Base-by-base conservation (phyloP, 2,888 invertebrate species). In the Autographa gamma region DNA sequence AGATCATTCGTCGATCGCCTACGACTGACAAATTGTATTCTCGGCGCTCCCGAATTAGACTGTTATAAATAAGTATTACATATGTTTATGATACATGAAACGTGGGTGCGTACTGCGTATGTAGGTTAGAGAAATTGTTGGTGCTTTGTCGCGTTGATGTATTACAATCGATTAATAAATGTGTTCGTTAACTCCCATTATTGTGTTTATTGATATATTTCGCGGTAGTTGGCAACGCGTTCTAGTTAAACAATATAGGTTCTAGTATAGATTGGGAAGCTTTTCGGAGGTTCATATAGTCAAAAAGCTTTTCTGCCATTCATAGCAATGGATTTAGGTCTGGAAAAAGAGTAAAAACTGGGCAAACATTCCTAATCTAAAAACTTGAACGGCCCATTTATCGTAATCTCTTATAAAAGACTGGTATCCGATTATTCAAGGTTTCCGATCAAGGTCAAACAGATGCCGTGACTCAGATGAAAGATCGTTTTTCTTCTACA, bases 51-150 rank as follows among this genome's bases (percentile, higher is more conserved):
- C 32, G 38, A 48, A 54, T 63, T 69, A 74, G 64, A 68, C 31
- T 60, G n/a, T 63, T 77, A 65, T 56, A 41, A 76, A 68, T 78
- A 73, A 56, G 48, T 60, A 11, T 65, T 78, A 68, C 62, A 38
- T 16, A 16, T 59, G 32, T n/a, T 59, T 59, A 25, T 56, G 54
- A 25, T 25, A 25, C 13, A 56, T 7, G 4, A 7, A n/a, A n/a
- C 8, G 48, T 48, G n/a, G 48, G 48, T 18, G 25, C 11, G 18
- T 52, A 48, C 8, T 52, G 5, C n/a, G 9, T 5, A 18, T 18
- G 11, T 19, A 19, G 9, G 19, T 54, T 19, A 19, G 11, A 54
- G 8, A 18, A 18, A 19, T 54, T 54, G 54, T 54, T 54, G 11
- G 18, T 19, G 9, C 19, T 18, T n/a, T 56, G 48, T 48, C n/a